These are phyloP conservation scores for Diorhabda carinulata DNA, from an alignment of 1,140 invertebrate species.

Conservation along the genomic window DNA sequence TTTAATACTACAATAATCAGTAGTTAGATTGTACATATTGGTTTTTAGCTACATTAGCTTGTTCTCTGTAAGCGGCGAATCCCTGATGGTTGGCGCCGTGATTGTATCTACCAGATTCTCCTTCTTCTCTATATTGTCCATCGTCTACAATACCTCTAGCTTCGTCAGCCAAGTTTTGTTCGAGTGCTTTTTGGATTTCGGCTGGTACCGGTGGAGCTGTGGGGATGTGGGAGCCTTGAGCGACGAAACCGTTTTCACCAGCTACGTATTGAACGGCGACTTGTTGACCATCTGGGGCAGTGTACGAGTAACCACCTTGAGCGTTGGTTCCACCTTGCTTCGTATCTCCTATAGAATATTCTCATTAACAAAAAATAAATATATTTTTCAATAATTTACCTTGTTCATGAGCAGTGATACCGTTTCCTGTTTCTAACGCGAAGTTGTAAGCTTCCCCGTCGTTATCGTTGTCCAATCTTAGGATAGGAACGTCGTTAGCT, in stretches of 20 bases:
- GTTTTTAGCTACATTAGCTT: not conserved
- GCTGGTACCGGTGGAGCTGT: conserved; percentile 52
- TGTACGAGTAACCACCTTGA: conserved; percentile 55
- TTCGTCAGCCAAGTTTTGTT: conserved; percentile 48
- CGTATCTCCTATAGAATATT: not conserved
- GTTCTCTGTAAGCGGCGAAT: not conserved
- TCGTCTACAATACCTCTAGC: conserved; percentile 39
- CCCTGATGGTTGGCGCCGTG: conserved; percentile 14
- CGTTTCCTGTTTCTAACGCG: conserved; percentile 58
- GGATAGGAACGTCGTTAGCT: conserved; percentile 48
- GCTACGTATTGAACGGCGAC: conserved; percentile 56
- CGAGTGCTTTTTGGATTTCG: conserved; percentile 50
- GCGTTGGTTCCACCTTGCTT: not conserved
- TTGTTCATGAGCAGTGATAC: conserved; percentile 54
- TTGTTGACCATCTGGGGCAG: conserved; percentile 52
- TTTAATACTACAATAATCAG: not conserved
- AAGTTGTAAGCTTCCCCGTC: conserved; percentile 48
- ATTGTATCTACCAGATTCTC: conserved; percentile 5
- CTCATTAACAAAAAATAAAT: conserved; percentile 14
- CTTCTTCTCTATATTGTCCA: conserved; percentile 37
- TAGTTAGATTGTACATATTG: not conserved
- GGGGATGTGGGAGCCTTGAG: conserved; percentile 51
- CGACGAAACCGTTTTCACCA: conserved; percentile 55
- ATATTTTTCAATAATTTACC: conserved; percentile 36
- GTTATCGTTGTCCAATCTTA: conserved; percentile 28